Evolutionary conservation across 2,888 invertebrate genomes (phyloP).

Genomic region (Hoplodrina ambigua): DNA sequence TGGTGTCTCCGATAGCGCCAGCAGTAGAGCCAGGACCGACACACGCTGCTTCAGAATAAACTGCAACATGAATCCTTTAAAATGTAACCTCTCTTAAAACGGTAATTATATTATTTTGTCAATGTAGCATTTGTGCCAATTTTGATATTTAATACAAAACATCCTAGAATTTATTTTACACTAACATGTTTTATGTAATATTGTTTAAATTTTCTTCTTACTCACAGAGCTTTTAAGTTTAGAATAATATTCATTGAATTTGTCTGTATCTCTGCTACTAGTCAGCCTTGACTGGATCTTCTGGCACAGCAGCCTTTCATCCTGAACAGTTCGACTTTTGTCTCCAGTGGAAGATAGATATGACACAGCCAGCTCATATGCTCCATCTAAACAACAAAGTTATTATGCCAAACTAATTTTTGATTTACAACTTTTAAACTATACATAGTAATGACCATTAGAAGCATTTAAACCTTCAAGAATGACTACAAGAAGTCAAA

Average conservation of each 20-base stretch:
- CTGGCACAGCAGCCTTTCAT: constrained; percentile 84
- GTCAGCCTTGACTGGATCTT: constrained; percentile 79
- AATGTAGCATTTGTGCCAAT: neutral
- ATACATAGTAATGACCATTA: neutral
- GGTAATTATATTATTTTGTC: neutral
- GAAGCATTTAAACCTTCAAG: neutral
- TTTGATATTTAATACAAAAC: neutral
- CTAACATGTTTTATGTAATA: neutral
- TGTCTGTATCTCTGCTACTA: constrained; percentile 82
- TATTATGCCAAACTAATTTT: constrained; percentile 1
- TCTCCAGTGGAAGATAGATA: constrained; percentile 83
- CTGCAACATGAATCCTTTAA: constrained; percentile 75
- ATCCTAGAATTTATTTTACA: neutral
- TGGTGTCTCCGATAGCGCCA: constrained; percentile 82
- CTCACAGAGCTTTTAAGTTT: constrained; percentile 86
- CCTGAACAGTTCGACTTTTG: constrained; percentile 73
- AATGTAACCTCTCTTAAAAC: neutral
- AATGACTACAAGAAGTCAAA: neutral
- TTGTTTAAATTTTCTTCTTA: constrained; percentile 23
- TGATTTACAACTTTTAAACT: neutral
- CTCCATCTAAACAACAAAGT: constrained; percentile 76
- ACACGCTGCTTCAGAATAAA: constrained; percentile 91
- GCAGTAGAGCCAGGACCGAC: constrained; percentile 89
- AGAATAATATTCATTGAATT: constrained; percentile 85
- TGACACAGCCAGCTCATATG: constrained; percentile 86